Evolutionary conservation across 2,113 vertebrate genomes (phyloP).

Genomic region (Furnarius figulus): DNA sequence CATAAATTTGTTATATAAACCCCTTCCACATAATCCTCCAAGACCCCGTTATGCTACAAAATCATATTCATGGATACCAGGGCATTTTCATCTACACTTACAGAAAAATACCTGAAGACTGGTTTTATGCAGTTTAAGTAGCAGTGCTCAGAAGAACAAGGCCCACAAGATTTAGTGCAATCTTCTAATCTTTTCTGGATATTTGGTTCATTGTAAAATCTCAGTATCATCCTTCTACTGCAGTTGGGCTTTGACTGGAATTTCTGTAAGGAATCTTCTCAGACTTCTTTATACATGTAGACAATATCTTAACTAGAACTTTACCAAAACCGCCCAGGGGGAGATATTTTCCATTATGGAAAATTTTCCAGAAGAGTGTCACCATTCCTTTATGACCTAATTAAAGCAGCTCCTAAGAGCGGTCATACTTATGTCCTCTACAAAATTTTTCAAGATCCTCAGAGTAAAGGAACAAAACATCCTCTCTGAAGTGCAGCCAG

Average conservation of each 20-base stretch:
- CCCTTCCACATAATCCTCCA: neutral
- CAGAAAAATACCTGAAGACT: neutral
- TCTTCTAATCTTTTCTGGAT: neutral
- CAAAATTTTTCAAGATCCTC: neutral
- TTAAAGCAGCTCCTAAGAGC: neutral
- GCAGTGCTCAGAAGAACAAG: neutral
- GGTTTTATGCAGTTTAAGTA: neutral
- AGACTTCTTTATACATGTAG: neutral
- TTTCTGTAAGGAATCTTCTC: neutral
- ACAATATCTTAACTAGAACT: neutral
- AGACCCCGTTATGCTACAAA: neutral
- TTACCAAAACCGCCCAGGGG: neutral
- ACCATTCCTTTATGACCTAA: neutral
- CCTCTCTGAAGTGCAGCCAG: neutral
- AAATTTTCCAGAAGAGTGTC: neutral
- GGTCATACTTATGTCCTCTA: fast-evolving
- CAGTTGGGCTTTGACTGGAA: neutral
- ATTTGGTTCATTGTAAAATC: neutral
- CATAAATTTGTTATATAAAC: neutral
- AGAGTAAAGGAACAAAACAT: neutral
- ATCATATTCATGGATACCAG: neutral
- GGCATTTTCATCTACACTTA: neutral
- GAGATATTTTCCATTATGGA: neutral
- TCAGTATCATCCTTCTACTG: neutral
- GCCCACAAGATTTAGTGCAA: neutral